These are phyloP conservation scores for Neelides folsomi DNA, from an alignment of 2,888 invertebrate species.

Conservation along the genomic window DNA sequence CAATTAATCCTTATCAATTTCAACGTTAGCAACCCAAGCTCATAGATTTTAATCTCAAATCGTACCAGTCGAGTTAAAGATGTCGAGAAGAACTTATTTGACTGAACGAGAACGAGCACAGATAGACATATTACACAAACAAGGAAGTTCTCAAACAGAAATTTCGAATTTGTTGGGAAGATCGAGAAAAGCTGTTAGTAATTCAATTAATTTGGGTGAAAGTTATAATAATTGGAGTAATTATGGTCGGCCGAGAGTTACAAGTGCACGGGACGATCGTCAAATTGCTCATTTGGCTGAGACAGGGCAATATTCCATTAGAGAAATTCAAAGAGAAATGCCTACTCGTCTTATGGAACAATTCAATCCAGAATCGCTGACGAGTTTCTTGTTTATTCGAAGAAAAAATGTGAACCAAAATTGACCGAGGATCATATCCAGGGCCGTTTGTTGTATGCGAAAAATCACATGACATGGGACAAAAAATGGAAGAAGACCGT, in stretches of 20 bases:
- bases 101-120: neutral
- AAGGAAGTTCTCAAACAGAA: neutral
- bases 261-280: neutral
- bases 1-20: neutral
- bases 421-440: too few relatives aligned
- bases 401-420: too few relatives aligned
- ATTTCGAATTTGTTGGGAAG: neutral
- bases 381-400: too few relatives aligned
- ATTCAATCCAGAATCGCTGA: too few relatives aligned
- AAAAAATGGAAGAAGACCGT: too few relatives aligned
- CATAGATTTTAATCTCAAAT: neutral
- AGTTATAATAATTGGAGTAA: neutral
- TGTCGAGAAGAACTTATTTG: neutral
- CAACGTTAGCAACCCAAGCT: neutral
- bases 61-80: neutral
- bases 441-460: too few relatives aligned
- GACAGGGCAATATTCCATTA: neutral
- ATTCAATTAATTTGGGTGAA: neutral
- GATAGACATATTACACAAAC: neutral
- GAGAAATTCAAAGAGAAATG: too few relatives aligned
- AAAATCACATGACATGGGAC: too few relatives aligned
- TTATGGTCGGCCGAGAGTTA: neutral
- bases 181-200: neutral
- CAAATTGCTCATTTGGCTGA: neutral
- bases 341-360: too few relatives aligned